phyloP scores from a whole-genome alignment of 2,113 vertebrate species.

The Anser brachyrhynchus region DNA sequence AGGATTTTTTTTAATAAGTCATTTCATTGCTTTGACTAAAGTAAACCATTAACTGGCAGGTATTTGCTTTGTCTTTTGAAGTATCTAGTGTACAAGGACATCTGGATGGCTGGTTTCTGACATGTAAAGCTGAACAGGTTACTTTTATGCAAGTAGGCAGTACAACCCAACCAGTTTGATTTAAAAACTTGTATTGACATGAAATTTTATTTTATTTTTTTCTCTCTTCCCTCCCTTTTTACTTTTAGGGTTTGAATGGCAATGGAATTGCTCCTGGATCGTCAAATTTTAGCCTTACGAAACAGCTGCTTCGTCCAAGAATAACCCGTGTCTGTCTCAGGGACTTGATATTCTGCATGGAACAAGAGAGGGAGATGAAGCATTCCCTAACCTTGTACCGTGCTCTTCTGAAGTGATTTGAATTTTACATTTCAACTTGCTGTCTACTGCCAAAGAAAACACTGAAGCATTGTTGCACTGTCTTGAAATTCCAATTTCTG shows the following conservation, averaged over 20 bases:
- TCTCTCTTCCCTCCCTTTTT: not conserved
- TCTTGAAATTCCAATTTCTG: conserved; percentile 66
- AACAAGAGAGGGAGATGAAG: conserved; percentile 85
- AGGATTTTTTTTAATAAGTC: not conserved
- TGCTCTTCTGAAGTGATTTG: conserved; percentile 82
- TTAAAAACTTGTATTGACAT: not conserved
- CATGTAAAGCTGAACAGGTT: not conserved
- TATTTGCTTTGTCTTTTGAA: not conserved
- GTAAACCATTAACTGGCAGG: not conserved
- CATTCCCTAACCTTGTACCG: conserved; percentile 89
- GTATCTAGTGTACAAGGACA: not conserved
- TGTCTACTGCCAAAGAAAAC: conserved; percentile 79
- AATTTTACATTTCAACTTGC: conserved; percentile 49
- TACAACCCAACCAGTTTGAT: not conserved
- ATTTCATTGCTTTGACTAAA: conserved; percentile 6
- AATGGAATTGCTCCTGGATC: conserved; percentile 58
- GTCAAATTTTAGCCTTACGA: conserved; percentile 68
- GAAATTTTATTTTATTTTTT: not conserved
- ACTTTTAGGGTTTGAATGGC: conserved; percentile 71
- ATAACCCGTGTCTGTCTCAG: conserved; percentile 87
- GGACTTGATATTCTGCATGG: conserved; percentile 94
- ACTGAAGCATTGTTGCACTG: conserved; percentile 63
- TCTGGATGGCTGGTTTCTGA: not conserved
- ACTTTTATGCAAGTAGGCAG: not conserved
- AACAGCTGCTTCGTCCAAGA: conserved; percentile 76